Evolutionary conservation across 1,140 invertebrate species (phyloP).

Genomic region (Drosophila busckii): DNA sequence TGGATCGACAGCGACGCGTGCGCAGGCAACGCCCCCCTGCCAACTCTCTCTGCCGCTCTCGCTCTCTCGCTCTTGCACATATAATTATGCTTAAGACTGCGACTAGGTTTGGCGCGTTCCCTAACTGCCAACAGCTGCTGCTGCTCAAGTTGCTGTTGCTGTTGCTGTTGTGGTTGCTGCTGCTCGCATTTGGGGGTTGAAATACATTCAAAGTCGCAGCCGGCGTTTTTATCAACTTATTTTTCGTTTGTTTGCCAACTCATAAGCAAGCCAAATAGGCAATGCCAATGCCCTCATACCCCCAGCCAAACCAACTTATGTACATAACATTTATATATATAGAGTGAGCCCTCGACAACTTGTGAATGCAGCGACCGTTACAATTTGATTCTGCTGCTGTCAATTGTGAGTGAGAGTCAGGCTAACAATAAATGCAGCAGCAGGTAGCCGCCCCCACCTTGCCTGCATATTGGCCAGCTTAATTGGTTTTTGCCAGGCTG

Average conservation of each 20-base stretch:
- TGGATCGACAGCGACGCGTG: slow-evolving; percentile 51
- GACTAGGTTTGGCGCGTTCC: slow-evolving; percentile 70
- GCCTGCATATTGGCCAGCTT: slow-evolving; percentile 38
- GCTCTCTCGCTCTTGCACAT: slow-evolving; percentile 16
- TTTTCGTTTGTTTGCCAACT: slow-evolving; percentile 66
- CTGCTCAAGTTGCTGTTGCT: slow-evolving; percentile 31
- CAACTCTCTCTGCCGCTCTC: no score
- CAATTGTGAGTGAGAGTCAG: no score
- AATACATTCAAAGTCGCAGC: slow-evolving; percentile 55
- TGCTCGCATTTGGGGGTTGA: slow-evolving; percentile 50
- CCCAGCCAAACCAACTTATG: not conserved
- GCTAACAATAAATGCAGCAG: no score
- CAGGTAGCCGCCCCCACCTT: slow-evolving; percentile 20
- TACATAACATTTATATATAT: no score
- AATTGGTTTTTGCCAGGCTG: slow-evolving; percentile 47
- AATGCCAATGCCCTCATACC: slow-evolving; percentile 10
- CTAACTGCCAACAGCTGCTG: slow-evolving; percentile 70
- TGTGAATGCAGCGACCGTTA: slow-evolving; percentile 48
- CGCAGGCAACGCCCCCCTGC: no score
- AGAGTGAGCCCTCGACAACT: slow-evolving; percentile 3
- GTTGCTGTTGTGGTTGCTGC: not conserved
- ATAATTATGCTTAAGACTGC: slow-evolving; percentile 54
- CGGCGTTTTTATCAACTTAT: slow-evolving; percentile 69
- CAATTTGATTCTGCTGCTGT: no score
- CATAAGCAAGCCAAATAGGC: slow-evolving; percentile 49